Base-by-base conservation (phyloP, 1,140 invertebrate genomes). In the Littorina saxatilis region DNA sequence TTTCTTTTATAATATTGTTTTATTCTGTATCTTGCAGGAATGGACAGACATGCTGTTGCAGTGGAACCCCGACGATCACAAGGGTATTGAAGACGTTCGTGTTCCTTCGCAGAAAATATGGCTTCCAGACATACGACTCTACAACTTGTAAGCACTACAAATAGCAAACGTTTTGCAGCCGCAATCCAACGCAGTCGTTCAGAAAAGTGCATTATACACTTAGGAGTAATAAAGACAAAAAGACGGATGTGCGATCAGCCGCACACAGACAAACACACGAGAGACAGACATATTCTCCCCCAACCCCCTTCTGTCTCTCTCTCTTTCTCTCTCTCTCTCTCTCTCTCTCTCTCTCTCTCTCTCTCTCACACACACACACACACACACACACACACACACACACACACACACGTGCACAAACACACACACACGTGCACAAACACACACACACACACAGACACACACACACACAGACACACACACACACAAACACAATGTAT, bases 21-120 rank as follows among this genome's bases (percentile, higher is more conserved):
- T n/a, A n/a, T n/a, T n/a, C 17, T 47, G 43, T 47, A 5, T 47
- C 7, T 47, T 5, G 43, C 77, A 89, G 87, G 82, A 86, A 78
- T 99, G 98, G 98, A 95, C 96, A 86, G 98, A 99, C 93, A 96
- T 98, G 93, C 98, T 99, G 93, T 97, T 99, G 91, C 95, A 95
- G 91, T 99, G 98, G 98, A 96, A 99, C 92, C 97, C 98, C 3
- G 93, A 94, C 66, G 97, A 99, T 89, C 99, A 98, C 91, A 98
- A 98, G 2, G 98, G 97, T 23, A 96, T 99, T 52, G 96, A 91
- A 35, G 92, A 93, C 29, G 83, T 89, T 5, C 79, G 88, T 37
- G 89, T 92, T 11, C 91, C 90, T 1, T 88, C 88, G 7, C 87
- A 90, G n/a, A 88, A 86, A 55, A 89, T 92, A 40, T 92, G 92